Evolutionary conservation across 2,888 invertebrate genomes (phyloP).

Genomic region (Harpagoxenus sublaevis): DNA sequence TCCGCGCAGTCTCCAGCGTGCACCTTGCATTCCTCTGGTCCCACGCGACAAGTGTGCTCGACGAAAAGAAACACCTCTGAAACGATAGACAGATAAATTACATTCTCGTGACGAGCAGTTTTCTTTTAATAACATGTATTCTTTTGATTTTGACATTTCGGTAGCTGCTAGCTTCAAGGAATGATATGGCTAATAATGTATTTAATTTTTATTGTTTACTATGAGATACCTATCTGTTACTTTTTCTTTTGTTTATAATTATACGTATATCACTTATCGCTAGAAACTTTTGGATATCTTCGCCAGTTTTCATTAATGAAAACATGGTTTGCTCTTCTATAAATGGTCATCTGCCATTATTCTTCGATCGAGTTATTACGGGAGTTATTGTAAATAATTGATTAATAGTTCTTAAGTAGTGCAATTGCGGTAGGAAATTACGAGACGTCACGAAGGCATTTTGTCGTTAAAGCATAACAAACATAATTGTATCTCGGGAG

Average conservation of each 20-base stretch:
- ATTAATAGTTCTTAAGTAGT: slow-evolving; percentile 8
- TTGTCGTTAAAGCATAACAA: not conserved
- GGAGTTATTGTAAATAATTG: slow-evolving; percentile 22
- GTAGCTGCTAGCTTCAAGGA: not conserved
- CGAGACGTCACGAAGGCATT: not conserved
- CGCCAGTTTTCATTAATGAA: not conserved
- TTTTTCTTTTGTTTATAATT: not conserved
- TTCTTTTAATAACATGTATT: not conserved
- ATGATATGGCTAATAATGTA: not conserved
- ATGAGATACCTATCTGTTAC: not conserved
- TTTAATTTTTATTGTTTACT: not conserved
- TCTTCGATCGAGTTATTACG: not conserved
- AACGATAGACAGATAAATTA: slow-evolving; percentile 74
- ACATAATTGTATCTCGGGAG: slow-evolving; percentile 11
- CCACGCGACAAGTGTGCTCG: slow-evolving; percentile 90
- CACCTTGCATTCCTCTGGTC: slow-evolving; percentile 88
- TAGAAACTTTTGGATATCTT: not conserved
- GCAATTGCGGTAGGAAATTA: slow-evolving; percentile 9
- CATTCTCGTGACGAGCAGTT: not conserved
- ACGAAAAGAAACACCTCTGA: slow-evolving; percentile 90
- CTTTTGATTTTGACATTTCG: not conserved
- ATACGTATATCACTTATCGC: not conserved
- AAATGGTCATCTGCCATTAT: not conserved
- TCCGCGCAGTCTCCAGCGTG: slow-evolving; percentile 89
- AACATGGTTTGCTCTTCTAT: not conserved